Evolutionary conservation across 2,113 vertebrate species (phyloP).

Genomic region (Dunckerocampus dactyliophorus): DNA sequence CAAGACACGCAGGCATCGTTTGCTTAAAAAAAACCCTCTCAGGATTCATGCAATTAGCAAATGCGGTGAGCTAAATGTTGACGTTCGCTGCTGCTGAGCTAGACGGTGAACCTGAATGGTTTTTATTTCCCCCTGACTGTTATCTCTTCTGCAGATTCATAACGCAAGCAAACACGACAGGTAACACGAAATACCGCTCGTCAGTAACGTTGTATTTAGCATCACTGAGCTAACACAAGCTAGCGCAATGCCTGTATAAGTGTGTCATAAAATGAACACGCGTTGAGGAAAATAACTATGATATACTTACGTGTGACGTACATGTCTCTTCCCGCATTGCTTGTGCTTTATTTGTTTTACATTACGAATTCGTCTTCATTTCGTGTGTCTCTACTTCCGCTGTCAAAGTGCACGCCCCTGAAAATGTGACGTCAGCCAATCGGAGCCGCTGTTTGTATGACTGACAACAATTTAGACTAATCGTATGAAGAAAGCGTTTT

Average conservation of each 20-base stretch:
- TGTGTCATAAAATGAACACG: too few relatives aligned
- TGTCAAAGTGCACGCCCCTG: conserved; percentile 19
- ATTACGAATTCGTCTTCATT: background rate
- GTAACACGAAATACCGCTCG: background rate
- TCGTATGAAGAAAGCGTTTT: background rate
- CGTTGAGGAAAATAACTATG: background rate
- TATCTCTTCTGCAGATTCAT: too few relatives aligned
- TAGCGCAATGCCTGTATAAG: conserved; percentile 12
- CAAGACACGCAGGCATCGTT: background rate
- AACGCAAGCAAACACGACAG: too few relatives aligned
- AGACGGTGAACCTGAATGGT: too few relatives aligned
- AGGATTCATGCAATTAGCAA: too few relatives aligned
- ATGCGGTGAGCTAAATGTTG: too few relatives aligned
- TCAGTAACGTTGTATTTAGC: background rate
- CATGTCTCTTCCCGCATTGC: too few relatives aligned
- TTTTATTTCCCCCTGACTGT: too few relatives aligned
- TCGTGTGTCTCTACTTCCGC: conserved; percentile 29
- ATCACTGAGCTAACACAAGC: conserved; percentile 15
- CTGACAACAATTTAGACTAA: conserved; percentile 8
- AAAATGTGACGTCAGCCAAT: conserved; percentile 19
- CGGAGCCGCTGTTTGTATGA: fast-evolving
- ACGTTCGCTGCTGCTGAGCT: too few relatives aligned
- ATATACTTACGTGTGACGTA: conserved; percentile 65
- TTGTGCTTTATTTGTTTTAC: background rate
- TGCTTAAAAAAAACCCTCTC: background rate